Evolutionary conservation across 2,797 vertebrate species (phyloP), one percentile per base, ranked within the genome.

Genomic region (Peromyscus nudipes): DNA sequence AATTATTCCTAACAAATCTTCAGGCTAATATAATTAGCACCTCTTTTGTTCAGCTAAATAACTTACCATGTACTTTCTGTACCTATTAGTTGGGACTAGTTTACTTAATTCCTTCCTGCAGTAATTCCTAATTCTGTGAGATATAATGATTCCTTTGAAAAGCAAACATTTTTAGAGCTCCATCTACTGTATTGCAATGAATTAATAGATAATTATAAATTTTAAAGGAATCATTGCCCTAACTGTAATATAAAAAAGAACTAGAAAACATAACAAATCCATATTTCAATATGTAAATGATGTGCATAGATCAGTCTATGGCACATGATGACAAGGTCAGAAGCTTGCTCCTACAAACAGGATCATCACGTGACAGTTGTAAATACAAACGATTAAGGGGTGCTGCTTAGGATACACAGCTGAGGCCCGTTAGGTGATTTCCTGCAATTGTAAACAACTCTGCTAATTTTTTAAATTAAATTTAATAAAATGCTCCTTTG

Each of bases 1-100:
- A 87, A 75, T 96, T 87, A 95, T 94, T 77, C 43, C 60, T 27
- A 57, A 80, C n/a, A 65, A 96, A 85, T 97, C 25, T 82, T 80
- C 40, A 85, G 83, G 46, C 40, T 95, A 92, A 94, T 90, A 29
- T 84, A 92, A 97, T 94, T 90, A 96, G 76, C 49, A 87, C 6
- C 76, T 87, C 34, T 83, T 96, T 83, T 84, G 65, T 73, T 94
- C 46, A 76, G 52, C 79, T 92, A 95, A 92, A 60, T 94, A 94
- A 92, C 40, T 96, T 80, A 65, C 23, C 73, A 34, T 31, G 25
- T 13, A 91, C 43, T 89, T 97, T 93, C 81, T 96, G 16, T 46
- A 91, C 29, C 21, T 71, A 80, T 69, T 94, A 79, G 27, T 82
- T 96, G 17, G 34, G 76, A 86, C 29, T 92, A 86, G 79, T 65